Base-by-base conservation (phyloP, 2,113 vertebrate genomes). In the Embiotoca jacksoni region DNA sequence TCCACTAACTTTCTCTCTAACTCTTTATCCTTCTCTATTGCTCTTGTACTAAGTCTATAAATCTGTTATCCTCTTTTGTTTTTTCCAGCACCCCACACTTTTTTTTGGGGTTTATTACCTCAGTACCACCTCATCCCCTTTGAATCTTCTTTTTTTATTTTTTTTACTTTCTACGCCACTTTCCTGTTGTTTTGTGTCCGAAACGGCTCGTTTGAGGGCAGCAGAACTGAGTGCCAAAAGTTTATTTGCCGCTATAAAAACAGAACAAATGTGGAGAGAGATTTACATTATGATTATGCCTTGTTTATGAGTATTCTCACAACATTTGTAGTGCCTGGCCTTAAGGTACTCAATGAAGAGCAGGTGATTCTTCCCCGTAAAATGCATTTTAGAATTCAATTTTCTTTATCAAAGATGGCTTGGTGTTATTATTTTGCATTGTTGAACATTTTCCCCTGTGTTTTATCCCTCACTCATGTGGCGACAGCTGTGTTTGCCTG, bases 211-310 rank as follows among this genome's bases (percentile, higher is more conserved):
- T 78, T 62, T 33, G n/a, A 54, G 35, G 23, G 61, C 57, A 55
- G 49, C 50, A 55, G 47, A 55, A 57, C 47, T 37, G 52, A 64
- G 31, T 33, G 32, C 52, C 49, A 75, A 62, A 49, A 65, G 30
- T 59, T 73, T 47, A 33, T 69, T 80, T 61, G 6, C 39, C 55
- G 31, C 69, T 60, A 78, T 60, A 64, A 83, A 87, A 49, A 81
- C 60, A 36, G 72, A 86, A 62, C 88, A 68, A 84, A 80, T 78
- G 71, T 32, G 11, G 67, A 83, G 52, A 83, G 74, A 80, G 85
- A 88, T 90, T 83, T 76, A 85, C 60, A 84, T 92, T 81, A 81
- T 77, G 87, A 87, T 90, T 85, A 83, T 62, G 68, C 62, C 62
- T 78, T 79, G 70, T 80, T 89, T 75, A 82, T 58, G 68, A 81